phyloP scores from a whole-genome alignment of 2,888 invertebrate genomes.

The Serrognathus titanus region DNA sequence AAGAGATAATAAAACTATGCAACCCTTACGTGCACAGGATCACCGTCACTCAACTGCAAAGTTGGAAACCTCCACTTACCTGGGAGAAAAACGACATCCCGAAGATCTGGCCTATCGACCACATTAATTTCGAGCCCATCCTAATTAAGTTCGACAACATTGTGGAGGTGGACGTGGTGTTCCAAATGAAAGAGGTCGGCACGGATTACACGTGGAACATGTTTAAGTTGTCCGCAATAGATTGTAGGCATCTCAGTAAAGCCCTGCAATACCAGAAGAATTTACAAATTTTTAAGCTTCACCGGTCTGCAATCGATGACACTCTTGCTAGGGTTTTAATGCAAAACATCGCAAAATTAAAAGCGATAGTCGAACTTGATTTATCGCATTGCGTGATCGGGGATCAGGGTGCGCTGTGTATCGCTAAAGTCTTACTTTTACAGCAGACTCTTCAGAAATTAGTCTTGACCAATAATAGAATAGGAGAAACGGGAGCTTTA shows the following conservation, averaged over 20 bases:
- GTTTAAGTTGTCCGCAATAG: slow-evolving; percentile 59
- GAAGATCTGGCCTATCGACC: slow-evolving; percentile 50
- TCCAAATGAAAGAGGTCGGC: slow-evolving; percentile 48
- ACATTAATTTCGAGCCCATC: slow-evolving; percentile 58
- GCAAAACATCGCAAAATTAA: slow-evolving; percentile 52
- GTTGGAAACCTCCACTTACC: slow-evolving; percentile 52
- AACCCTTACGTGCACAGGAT: slow-evolving; percentile 55
- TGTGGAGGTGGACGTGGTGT: slow-evolving; percentile 51
- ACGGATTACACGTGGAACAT: slow-evolving; percentile 57
- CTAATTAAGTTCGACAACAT: slow-evolving; percentile 54
- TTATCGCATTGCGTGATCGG: slow-evolving; percentile 64
- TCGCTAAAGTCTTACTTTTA: slow-evolving; percentile 58
- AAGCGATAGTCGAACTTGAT: slow-evolving; percentile 54
- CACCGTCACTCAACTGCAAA: slow-evolving; percentile 53
- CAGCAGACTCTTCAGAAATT: slow-evolving; percentile 52
- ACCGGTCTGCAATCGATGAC: slow-evolving; percentile 59
- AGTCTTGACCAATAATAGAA: slow-evolving; percentile 25
- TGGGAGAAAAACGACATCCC: slow-evolving; percentile 44
- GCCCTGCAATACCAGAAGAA: slow-evolving; percentile 44
- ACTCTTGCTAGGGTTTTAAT: slow-evolving; percentile 58
- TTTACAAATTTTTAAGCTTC: slow-evolving; percentile 55
- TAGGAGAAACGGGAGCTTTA: slow-evolving; percentile 33
- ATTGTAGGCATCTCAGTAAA: slow-evolving; percentile 56
- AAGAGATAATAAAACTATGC: slow-evolving; percentile 37
- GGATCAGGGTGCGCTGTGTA: slow-evolving; percentile 60